A percentile compares a stretch with the other conserved stretches of the same genome.
Conservation (phyloP, 2,888 invertebrate species). For the Thalpophila matura region DNA sequence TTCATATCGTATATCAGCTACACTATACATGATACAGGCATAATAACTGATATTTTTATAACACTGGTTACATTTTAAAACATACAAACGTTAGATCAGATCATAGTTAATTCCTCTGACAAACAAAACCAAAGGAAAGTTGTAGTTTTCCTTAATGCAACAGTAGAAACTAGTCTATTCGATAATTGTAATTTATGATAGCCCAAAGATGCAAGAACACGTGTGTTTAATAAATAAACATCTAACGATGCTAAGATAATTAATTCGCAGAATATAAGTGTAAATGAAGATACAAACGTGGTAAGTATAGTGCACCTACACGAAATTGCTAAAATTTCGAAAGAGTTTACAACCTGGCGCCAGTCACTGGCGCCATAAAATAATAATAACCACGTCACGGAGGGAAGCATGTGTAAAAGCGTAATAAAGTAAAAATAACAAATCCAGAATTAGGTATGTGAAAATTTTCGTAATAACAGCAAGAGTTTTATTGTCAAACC, state of each 20-base stretch:
- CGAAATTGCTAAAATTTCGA: conserved; percentile 30
- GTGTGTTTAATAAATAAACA: conserved; percentile 2
- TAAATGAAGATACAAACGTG: conserved; percentile 37
- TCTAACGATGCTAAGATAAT: conserved; percentile 24
- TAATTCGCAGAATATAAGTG: conserved; percentile 18
- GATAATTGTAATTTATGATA: conserved; percentile 11
- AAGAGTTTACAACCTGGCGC: conserved; percentile 38
- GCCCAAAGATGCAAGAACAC: conserved; percentile 13
- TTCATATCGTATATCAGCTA: conserved; percentile 11
- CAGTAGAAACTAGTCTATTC: neutral
- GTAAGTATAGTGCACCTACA: conserved; percentile 22
- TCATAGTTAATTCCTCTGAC: conserved; percentile 1
- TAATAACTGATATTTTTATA: conserved; percentile 13
- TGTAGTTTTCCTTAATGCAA: neutral
- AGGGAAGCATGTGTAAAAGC: conserved; percentile 33
- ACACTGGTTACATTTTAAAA: conserved; percentile 16
- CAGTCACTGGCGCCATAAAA: conserved; percentile 50
- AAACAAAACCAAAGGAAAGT: neutral
- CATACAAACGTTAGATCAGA: neutral
- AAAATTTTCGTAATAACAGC: conserved; percentile 1
- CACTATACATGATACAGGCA: conserved; percentile 4
- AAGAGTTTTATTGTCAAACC: neutral
- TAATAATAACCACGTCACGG: conserved; percentile 40
- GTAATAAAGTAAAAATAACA: conserved; percentile 46
- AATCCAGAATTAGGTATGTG: conserved; percentile 3